Conservation (phyloP, 2,797 vertebrate species). For the Crenuchus spilurus region DNA sequence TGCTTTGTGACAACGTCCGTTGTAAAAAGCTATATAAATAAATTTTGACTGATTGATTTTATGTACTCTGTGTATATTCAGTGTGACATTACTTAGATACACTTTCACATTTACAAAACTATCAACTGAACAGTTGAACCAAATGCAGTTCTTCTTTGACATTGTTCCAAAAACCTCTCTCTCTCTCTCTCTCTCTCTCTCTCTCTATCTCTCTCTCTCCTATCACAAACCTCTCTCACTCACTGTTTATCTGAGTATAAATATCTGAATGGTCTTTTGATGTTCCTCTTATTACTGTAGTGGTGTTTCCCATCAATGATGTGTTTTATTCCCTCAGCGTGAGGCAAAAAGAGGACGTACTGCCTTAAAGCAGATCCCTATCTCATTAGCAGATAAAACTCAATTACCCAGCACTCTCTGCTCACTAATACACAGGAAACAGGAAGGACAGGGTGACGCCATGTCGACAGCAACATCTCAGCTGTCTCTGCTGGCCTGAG, state of each 20-base stretch:
- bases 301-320: slow-evolving; percentile 38
- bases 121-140: no score
- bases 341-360: slow-evolving; percentile 41
- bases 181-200: no score
- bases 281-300: slow-evolving; percentile 46
- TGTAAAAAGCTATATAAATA: no score
- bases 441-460: slow-evolving; percentile 13
- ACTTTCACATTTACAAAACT: no score
- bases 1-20: no score
- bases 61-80: no score
- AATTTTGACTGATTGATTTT: no score
- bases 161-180: no score
- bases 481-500: background rate
- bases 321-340: slow-evolving; percentile 20
- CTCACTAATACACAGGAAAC: slow-evolving; percentile 30
- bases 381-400: slow-evolving; percentile 54
- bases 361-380: slow-evolving; percentile 50
- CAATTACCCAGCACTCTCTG: slow-evolving; percentile 48
- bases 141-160: no score
- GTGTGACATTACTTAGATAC: no score
- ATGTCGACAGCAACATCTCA: background rate
- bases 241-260: slow-evolving; percentile 22
- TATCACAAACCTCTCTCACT: background rate
- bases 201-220: no score
- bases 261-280: slow-evolving; percentile 45